Evolutionary conservation across 2,797 vertebrate genomes (phyloP).

Genomic region (Pachyuromys duprasi): DNA sequence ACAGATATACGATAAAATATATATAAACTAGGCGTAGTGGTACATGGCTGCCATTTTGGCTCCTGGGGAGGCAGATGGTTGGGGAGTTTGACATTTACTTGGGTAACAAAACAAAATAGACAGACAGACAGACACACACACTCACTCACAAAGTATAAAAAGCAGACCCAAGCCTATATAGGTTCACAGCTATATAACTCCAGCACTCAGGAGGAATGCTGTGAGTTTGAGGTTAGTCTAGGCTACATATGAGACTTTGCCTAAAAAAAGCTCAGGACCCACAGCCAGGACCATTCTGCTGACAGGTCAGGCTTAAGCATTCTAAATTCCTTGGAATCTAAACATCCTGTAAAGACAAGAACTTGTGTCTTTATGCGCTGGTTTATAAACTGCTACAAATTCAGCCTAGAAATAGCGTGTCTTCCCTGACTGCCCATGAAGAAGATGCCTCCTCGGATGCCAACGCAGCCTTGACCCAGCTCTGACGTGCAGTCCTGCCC

Average conservation of each 20-base stretch:
- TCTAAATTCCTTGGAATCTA: not conserved
- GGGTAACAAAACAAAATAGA: not conserved
- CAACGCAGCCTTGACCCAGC: not conserved
- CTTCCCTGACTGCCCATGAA: accelerated
- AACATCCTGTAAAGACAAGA: not conserved
- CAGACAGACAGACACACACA: not conserved
- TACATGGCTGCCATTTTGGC: too few relatives aligned
- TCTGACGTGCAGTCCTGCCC: not conserved
- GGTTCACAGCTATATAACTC: not conserved
- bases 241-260: not conserved
- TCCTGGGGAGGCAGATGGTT: not conserved
- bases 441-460: not conserved
- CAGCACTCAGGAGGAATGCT: not conserved
- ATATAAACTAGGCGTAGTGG: too few relatives aligned
- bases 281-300: not conserved
- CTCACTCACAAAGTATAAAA: not conserved
- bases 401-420: not conserved
- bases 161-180: not conserved
- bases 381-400: not conserved
- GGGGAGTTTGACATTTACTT: not conserved
- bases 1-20: not conserved
- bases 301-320: not conserved
- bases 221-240: not conserved
- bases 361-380: not conserved
- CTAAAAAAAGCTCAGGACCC: not conserved